A percentile compares a stretch with the other conserved stretches of the same genome.
phyloP scores from a whole-genome alignment of 2,113 vertebrate species.

The Strigops habroptila region DNA sequence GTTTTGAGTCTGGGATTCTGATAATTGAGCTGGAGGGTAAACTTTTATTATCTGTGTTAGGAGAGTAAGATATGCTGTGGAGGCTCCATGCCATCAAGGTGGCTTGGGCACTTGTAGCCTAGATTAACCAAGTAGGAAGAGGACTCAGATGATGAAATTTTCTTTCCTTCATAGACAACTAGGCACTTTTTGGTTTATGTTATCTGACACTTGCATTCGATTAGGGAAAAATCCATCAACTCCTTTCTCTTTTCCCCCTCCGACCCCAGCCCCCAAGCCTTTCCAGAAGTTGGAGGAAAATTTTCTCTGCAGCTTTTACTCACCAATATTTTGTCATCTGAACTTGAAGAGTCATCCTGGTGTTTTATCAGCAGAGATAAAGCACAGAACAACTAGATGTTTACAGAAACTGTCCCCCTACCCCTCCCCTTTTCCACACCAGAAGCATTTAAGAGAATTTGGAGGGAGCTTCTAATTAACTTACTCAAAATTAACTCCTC shows the following conservation, averaged over 20 bases:
- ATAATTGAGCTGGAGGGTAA: not conserved
- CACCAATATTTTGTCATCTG: not conserved
- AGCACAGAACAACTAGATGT: not conserved
- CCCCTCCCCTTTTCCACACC: not conserved
- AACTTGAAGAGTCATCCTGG: not conserved
- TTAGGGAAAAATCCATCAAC: not conserved
- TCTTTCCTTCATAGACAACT: not conserved
- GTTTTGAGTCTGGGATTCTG: not conserved
- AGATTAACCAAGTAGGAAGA: not conserved
- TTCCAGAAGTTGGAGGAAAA: not conserved
- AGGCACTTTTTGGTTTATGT: not conserved
- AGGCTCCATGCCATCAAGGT: not conserved
- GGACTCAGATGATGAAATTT: not conserved
- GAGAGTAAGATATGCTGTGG: not conserved
- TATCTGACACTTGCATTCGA: accelerated
- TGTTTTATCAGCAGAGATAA: not conserved
- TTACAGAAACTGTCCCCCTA: not conserved
- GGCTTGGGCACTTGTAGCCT: not conserved
- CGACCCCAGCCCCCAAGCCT: not conserved
- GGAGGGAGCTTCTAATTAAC: not conserved
- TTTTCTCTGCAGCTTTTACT: not conserved
- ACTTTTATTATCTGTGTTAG: not conserved
- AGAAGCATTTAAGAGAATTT: not conserved
- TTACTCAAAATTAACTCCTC: not conserved
- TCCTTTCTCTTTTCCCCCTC: not conserved